Conservation (phyloP, 2,797 vertebrate genomes). For the Spinus pinus region DNA sequence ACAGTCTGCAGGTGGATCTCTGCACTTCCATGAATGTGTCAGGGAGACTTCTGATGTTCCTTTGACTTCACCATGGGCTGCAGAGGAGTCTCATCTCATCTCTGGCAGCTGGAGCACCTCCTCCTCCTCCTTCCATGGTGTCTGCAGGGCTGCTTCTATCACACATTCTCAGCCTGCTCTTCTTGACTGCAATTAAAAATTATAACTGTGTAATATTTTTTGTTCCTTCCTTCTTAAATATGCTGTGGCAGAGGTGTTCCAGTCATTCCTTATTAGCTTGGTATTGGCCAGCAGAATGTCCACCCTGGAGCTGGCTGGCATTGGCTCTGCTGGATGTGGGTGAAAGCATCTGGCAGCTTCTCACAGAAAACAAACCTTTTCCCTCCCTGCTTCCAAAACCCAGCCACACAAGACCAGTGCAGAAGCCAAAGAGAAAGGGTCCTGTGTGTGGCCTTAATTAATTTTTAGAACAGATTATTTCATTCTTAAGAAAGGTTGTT, state of each 20-base stretch:
- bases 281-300: fast-evolving
- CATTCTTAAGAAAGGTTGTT: neutral
- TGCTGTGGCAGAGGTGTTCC: neutral
- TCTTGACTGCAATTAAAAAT: neutral
- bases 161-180: neutral
- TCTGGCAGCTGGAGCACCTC: neutral
- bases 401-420: neutral
- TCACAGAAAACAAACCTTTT: neutral
- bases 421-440: neutral
- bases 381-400: neutral
- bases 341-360: neutral
- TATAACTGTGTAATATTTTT: fast-evolving
- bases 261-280: neutral
- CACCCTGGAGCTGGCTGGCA: fast-evolving
- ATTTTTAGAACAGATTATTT: neutral
- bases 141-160: neutral
- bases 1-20: neutral
- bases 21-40: neutral
- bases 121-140: neutral
- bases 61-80: neutral
- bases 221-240: neutral
- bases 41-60: no score
- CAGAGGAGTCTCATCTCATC: neutral
- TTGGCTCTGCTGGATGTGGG: neutral
- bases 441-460: neutral